Evolutionary conservation across 2,797 vertebrate genomes (phyloP).

Genomic region (Clarias pachynema): DNA sequence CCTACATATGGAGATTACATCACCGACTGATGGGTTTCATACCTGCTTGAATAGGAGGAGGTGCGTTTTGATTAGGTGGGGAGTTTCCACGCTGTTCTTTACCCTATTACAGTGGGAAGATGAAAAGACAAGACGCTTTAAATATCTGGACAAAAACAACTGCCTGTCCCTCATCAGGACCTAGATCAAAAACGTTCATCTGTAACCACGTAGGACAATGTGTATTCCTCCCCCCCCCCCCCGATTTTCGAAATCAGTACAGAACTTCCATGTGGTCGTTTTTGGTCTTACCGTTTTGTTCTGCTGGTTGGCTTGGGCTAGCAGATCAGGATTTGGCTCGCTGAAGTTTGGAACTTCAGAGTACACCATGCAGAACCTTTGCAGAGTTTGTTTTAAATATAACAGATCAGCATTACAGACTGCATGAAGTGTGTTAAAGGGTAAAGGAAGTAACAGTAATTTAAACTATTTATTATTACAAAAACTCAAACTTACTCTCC

Average conservation of each 20-base stretch:
- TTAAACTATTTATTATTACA: too few relatives aligned
- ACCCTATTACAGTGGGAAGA: slow-evolving; percentile 71
- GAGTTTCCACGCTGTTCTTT: slow-evolving; percentile 91
- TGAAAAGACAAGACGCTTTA: slow-evolving; percentile 9
- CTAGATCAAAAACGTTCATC: background rate
- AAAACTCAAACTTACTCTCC: slow-evolving; percentile 88
- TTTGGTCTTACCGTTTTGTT: slow-evolving; percentile 86
- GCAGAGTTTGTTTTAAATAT: slow-evolving; percentile 16
- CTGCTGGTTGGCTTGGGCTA: slow-evolving; percentile 79
- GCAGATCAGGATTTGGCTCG: slow-evolving; percentile 90
- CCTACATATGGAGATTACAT: background rate
- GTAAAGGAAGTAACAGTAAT: background rate
- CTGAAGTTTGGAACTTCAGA: slow-evolving; percentile 99
- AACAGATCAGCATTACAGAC: background rate
- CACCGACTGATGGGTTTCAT: slow-evolving; percentile 60
- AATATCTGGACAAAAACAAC: background rate
- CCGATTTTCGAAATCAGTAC: background rate
- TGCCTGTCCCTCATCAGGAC: background rate
- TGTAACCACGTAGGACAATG: background rate
- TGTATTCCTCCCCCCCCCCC: background rate
- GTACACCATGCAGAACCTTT: slow-evolving; percentile 98
- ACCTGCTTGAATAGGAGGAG: slow-evolving; percentile 86
- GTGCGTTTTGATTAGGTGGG: slow-evolving; percentile 85
- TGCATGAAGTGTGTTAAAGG: background rate
- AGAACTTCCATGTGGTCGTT: too few relatives aligned